Evolutionary conservation across 1,140 invertebrate species (phyloP), one percentile per base, ranked within the genome.

Genomic region (Drosophila carrolli): DNA sequence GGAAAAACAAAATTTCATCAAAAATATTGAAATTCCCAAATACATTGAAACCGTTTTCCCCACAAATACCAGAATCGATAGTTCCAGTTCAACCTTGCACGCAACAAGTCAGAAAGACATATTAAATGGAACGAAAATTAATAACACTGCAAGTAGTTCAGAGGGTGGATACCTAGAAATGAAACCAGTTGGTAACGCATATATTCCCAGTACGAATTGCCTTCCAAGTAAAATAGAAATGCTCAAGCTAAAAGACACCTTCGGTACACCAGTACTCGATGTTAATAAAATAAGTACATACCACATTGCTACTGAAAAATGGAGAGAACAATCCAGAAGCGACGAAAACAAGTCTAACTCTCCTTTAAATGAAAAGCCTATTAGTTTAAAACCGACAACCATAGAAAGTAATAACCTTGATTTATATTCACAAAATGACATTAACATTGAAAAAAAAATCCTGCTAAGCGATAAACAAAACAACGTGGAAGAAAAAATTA

Each of bases 121-220:
- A 9, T 55, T 66, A 10, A 75, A 68, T 19, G 47, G 46, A 59
- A 19, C 35, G 23, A 55, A 66, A 65, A 4, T 67, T n/a, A 61
- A 40, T 35, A 78, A 41, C 16, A 37, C 14, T 40, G 27, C 27
- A 19, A 44, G 40, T 41, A 47, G 37, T 14, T 74, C 44, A 35
- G 75, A 88, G 43, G 81, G 73, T 63, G 91, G 85, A 0, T 93
- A 93, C 66, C 76, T 93, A 43, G 93, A 93, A 78, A 93, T 93
- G 93, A 93, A 92, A 68, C 93, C 93, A 13, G 86, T 92, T 32
- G 81, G 84, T 14, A 76, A 73, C 23, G n/a, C 63, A 13, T 43
- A 54, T n/a, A 48, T 11, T 37, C 44, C 51, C 19, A 73, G 51
- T 35, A 47, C 48, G 29, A 27, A 37, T 13, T 54, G 40, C 62